phyloP scores from a whole-genome alignment of 2,113 vertebrate genomes.

The Cyphomyrus plagiostoma region DNA sequence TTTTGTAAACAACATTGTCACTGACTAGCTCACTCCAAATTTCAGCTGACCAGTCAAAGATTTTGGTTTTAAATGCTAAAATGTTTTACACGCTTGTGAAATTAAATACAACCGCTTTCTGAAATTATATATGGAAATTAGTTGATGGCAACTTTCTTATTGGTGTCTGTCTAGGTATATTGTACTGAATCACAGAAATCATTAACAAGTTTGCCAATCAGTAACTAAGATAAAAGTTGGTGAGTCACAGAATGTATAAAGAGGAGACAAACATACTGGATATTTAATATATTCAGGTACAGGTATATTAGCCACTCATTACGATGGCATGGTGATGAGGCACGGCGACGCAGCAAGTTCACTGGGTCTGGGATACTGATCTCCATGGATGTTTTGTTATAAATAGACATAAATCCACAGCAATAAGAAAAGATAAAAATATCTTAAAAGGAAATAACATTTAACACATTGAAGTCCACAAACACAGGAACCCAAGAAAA shows the following conservation, averaged over 20 bases:
- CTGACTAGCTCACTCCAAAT: background rate
- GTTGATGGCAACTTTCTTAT: background rate
- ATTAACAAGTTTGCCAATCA: background rate
- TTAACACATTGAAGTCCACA: background rate
- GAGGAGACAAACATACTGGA: background rate
- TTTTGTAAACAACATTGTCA: background rate
- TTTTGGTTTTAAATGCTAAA: background rate
- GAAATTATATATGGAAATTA: background rate
- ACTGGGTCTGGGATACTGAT: background rate
- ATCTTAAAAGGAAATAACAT: background rate
- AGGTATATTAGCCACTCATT: background rate
- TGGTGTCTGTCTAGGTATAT: background rate
- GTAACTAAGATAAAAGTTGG: background rate
- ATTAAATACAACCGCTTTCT: background rate
- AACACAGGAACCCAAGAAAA: background rate
- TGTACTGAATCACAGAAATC: background rate
- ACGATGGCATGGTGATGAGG: no score
- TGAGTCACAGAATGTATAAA: background rate
- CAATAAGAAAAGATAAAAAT: background rate
- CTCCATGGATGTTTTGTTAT: background rate
- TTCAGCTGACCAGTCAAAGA: background rate
- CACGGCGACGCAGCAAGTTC: background rate
- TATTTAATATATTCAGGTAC: background rate
- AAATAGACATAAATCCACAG: background rate
- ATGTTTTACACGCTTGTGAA: background rate